Conservation (phyloP, 1,140 invertebrate species). For the Kradibia gibbosae region DNA sequence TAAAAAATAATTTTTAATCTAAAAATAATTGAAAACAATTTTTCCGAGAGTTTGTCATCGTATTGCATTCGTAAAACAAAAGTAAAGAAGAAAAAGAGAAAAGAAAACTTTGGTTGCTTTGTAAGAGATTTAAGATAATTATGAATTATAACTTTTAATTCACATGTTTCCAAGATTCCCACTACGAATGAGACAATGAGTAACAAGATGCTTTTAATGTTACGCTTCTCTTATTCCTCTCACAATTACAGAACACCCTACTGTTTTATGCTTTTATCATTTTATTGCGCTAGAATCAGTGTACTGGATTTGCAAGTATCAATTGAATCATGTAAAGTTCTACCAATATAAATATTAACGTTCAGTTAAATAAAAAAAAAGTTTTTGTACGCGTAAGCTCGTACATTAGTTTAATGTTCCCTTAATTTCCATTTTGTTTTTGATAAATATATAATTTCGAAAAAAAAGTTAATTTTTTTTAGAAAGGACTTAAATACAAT, state of each 20-base stretch:
- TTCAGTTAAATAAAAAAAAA: too few relatives aligned
- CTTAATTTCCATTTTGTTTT: too few relatives aligned
- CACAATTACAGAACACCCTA: background rate
- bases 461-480: too few relatives aligned
- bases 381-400: too few relatives aligned
- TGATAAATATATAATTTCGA: too few relatives aligned
- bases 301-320: too few relatives aligned
- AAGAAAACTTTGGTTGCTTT: conserved; percentile 60
- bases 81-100: conserved; percentile 52
- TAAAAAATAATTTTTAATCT: too few relatives aligned
- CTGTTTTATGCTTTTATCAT: background rate
- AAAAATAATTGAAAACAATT: conserved; percentile 18
- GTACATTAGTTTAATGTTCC: too few relatives aligned
- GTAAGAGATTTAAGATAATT: conserved; percentile 25
- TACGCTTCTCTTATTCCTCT: background rate
- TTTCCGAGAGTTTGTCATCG: background rate
- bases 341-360: too few relatives aligned
- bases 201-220: background rate
- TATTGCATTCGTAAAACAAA: too few relatives aligned
- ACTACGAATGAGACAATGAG: background rate
- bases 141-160: conserved; percentile 54
- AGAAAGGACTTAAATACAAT: too few relatives aligned
- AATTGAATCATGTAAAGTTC: too few relatives aligned
- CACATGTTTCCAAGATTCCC: background rate
- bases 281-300: background rate